Conservation (phyloP, 2,888 invertebrate genomes). For the Carterocephalus palaemon region DNA sequence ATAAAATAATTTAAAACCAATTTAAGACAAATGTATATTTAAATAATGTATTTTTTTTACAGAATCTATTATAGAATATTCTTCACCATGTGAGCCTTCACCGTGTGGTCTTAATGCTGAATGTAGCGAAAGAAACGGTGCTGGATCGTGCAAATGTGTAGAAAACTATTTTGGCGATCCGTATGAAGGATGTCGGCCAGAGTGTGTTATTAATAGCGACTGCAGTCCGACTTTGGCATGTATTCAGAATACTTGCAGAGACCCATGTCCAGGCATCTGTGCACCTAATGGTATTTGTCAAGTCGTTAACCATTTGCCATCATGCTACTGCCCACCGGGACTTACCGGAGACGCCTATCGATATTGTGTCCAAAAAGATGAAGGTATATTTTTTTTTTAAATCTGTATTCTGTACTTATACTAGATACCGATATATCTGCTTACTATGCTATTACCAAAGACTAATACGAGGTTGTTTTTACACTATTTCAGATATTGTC, state of each 20-base stretch:
- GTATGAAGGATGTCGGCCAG: slow-evolving; percentile 85
- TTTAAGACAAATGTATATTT: slow-evolving; percentile 2
- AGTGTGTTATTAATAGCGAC: slow-evolving; percentile 89
- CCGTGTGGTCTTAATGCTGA: slow-evolving; percentile 84
- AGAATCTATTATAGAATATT: slow-evolving; percentile 64
- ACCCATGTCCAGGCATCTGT: slow-evolving; percentile 89
- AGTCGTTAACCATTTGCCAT: slow-evolving; percentile 86
- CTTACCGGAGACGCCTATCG: slow-evolving; percentile 85
- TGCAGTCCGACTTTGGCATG: slow-evolving; percentile 86
- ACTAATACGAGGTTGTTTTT: too few relatives aligned
- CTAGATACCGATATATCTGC: too few relatives aligned
- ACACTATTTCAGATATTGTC: slow-evolving; percentile 49
- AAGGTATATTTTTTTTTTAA: slow-evolving; percentile 48
- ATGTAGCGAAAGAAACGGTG: slow-evolving; percentile 81
- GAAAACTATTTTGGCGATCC: slow-evolving; percentile 76
- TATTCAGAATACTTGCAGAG: slow-evolving; percentile 85
- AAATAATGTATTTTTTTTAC: slow-evolving; percentile 30
- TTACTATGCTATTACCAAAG: too few relatives aligned
- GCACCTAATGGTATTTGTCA: slow-evolving; percentile 85
- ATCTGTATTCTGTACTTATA: too few relatives aligned
- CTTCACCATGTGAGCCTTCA: slow-evolving; percentile 82
- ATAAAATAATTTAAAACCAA: slow-evolving; percentile 2
- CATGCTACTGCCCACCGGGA: slow-evolving; percentile 83
- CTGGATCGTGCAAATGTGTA: slow-evolving; percentile 84
- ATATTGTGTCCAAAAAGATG: slow-evolving; percentile 73